These are phyloP conservation scores for Rhorus exstirpatorius DNA, from an alignment of 2,888 invertebrate genomes.

Conservation along the genomic window DNA sequence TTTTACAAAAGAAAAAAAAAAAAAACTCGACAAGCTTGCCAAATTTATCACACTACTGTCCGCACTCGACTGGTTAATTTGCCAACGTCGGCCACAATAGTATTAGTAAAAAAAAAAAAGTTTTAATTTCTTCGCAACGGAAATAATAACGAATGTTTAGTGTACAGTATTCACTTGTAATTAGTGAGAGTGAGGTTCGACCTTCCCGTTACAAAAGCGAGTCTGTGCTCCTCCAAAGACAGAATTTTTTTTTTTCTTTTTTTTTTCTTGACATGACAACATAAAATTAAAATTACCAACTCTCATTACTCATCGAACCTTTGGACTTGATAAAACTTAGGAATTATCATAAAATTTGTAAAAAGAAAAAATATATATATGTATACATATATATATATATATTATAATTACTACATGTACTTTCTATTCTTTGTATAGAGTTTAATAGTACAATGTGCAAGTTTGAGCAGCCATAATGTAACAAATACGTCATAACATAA, in stretches of 20 bases:
- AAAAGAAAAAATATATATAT: slow-evolving; percentile 61
- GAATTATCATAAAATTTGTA: slow-evolving; percentile 65
- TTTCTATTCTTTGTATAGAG: slow-evolving; percentile 71
- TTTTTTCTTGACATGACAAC: slow-evolving; percentile 63
- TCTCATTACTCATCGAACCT: slow-evolving; percentile 37
- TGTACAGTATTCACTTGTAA: slow-evolving; percentile 66
- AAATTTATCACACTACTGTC: slow-evolving; percentile 67
- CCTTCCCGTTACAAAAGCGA: slow-evolving; percentile 39
- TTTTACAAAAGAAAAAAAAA: slow-evolving; percentile 22
- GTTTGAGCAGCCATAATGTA: slow-evolving; percentile 74
- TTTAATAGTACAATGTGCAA: slow-evolving; percentile 73
- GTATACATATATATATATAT: slow-evolving; percentile 51
- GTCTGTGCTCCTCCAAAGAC: slow-evolving; percentile 64
- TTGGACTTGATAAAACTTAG: slow-evolving; percentile 58
- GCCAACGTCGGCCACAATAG: slow-evolving; percentile 59
- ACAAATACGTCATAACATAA: slow-evolving; percentile 71
- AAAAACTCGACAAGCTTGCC: slow-evolving; percentile 67
- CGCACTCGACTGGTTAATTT: slow-evolving; percentile 55
- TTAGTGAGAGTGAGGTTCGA: slow-evolving; percentile 63
- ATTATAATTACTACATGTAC: slow-evolving; percentile 66
- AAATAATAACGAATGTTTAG: slow-evolving; percentile 47
- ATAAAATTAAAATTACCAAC: slow-evolving; percentile 14
- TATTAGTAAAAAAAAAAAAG: slow-evolving; percentile 61
- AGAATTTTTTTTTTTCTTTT: slow-evolving; percentile 22
- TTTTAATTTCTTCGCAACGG: slow-evolving; percentile 51